phyloP scores from a whole-genome alignment of 2,113 vertebrate species.

The Ptilorrhoa leucosticta region DNA sequence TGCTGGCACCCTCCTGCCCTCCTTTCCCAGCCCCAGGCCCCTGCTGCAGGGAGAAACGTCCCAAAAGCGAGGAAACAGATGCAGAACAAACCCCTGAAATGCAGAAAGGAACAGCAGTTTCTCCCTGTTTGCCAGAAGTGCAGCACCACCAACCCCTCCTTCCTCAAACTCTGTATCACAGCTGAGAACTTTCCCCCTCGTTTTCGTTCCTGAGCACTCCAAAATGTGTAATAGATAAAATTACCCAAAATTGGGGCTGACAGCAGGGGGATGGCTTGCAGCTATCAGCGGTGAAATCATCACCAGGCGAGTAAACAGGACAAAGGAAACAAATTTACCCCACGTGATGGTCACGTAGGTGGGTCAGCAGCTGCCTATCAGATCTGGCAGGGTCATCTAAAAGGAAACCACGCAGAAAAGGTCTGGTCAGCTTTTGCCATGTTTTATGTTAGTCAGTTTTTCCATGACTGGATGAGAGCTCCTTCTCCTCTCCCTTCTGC shows the following conservation, averaged over 20 bases:
- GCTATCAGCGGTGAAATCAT: neutral
- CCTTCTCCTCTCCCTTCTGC: neutral
- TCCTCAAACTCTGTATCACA: neutral
- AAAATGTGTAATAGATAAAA: accelerated
- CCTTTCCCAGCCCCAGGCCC: neutral
- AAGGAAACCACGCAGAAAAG: neutral
- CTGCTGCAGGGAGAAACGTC: neutral
- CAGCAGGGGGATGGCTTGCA: neutral
- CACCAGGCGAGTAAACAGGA: neutral
- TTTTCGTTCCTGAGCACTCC: neutral
- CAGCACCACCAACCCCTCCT: neutral
- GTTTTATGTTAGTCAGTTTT: neutral
- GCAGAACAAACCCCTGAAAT: neutral
- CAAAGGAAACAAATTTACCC: neutral
- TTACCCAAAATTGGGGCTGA: neutral
- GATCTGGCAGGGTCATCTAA: slow-evolving; percentile 3
- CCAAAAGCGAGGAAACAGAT: neutral
- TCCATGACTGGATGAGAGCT: neutral
- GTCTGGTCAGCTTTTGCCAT: neutral
- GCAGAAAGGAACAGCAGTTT: neutral
- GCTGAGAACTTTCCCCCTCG: neutral
- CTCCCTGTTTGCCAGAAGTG: neutral
- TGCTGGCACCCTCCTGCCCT: neutral
- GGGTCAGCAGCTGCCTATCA: neutral
- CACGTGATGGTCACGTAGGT: neutral